A percentile compares a stretch with the other conserved stretches of the same genome.
These are phyloP conservation scores for Galeopterus variegatus DNA, from an alignment of 2,113 vertebrate species.

Conservation along the genomic window DNA sequence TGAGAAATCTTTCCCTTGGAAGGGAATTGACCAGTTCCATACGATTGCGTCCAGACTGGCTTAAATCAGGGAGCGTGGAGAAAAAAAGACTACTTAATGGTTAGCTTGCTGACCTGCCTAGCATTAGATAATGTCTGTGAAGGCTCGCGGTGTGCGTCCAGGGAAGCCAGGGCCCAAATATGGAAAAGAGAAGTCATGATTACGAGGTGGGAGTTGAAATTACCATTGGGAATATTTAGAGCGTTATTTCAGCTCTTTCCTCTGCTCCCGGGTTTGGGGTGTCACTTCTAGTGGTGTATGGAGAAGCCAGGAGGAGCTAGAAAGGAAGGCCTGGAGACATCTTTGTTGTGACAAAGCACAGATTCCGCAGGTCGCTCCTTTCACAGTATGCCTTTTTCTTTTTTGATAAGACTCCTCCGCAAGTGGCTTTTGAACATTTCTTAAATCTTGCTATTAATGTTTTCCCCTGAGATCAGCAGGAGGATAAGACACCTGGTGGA, in stretches of 20 bases:
- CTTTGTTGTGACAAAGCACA: background rate
- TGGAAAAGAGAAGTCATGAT: constrained; percentile 71
- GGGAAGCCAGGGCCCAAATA: constrained; percentile 70
- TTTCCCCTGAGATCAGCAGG: constrained; percentile 22
- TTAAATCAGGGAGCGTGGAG: constrained; percentile 21
- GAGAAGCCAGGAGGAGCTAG: background rate
- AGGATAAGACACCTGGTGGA: background rate
- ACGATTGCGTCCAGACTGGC: constrained; percentile 46
- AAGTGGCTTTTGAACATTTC: constrained; percentile 19
- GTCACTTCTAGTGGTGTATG: background rate
- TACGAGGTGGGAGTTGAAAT: constrained; percentile 70
- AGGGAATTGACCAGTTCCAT: constrained; percentile 62
- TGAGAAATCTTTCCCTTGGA: constrained; percentile 49
- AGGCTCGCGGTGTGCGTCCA: constrained; percentile 1
- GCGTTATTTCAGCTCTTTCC: constrained; percentile 62
- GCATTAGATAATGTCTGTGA: constrained; percentile 81
- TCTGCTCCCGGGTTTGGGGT: background rate
- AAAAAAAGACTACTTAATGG: constrained; percentile 53
- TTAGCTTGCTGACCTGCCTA: constrained; percentile 71
- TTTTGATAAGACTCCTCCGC: background rate
- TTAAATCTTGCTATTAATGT: constrained; percentile 34
- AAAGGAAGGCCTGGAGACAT: background rate
- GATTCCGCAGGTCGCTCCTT: background rate
- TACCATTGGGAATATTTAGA: background rate
- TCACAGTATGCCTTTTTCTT: background rate